Percentiles rank a stretch among this genome's conserved stretches.
These are phyloP conservation scores for Prinia subflava DNA, from an alignment of 2,113 vertebrate genomes.

Conservation along the genomic window DNA sequence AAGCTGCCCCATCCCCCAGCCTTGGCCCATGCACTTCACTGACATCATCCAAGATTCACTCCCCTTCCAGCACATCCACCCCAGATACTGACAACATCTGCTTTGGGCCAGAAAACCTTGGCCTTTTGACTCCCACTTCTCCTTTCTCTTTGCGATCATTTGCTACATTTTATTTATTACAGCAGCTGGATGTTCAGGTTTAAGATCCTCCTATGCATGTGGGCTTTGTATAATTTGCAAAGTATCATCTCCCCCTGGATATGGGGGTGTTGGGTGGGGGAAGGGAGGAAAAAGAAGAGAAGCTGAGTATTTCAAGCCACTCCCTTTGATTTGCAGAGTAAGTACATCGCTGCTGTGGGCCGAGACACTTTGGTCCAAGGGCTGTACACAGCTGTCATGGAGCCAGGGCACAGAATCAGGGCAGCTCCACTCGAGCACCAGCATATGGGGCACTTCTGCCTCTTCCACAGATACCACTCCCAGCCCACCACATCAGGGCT, in stretches of 20 bases:
- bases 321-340: neutral
- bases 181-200: conserved; percentile 7
- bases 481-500: neutral
- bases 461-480: neutral
- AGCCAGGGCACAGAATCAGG: neutral
- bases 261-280: neutral
- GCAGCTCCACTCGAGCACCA: neutral
- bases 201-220: neutral
- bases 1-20: neutral
- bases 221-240: neutral
- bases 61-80: neutral
- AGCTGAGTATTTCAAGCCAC: neutral
- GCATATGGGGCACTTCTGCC: fast-evolving
- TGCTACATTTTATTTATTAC: neutral
- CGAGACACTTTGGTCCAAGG: fast-evolving
- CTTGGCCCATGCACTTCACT: neutral
- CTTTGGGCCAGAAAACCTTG: neutral
- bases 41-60: neutral
- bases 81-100: neutral
- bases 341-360: neutral
- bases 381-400: fast-evolving
- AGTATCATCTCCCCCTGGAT: neutral
- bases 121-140: neutral
- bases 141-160: neutral
- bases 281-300: neutral